Conservation (phyloP, 2,113 vertebrate genomes). For the Fukomys damarensis region DNA sequence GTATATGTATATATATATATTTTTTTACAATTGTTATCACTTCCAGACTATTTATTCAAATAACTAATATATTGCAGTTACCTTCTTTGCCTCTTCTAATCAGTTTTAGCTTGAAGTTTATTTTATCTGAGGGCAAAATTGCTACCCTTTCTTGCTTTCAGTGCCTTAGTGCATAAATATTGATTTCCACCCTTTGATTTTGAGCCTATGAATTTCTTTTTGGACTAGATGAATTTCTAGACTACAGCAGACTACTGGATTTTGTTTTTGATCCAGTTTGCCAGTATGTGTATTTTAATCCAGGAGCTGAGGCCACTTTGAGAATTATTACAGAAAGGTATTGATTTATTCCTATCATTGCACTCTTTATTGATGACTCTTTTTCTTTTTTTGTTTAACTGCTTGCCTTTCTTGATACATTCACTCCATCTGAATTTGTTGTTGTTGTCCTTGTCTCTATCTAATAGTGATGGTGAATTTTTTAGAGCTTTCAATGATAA, state of each 20-base stretch:
- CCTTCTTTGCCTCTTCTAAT: not conserved
- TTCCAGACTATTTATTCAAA: not conserved
- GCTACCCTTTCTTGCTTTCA: not conserved
- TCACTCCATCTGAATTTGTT: not conserved
- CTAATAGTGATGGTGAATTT: not conserved
- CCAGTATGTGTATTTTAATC: not conserved
- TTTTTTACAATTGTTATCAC: not conserved
- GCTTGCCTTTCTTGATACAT: not conserved
- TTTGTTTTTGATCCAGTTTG: not conserved
- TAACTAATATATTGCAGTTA: not conserved
- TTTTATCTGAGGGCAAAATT: not conserved
- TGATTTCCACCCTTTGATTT: not conserved
- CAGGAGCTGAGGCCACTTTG: not conserved
- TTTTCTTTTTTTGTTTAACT: not conserved
- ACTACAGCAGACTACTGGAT: not conserved
- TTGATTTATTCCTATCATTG: not conserved
- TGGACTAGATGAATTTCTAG: not conserved
- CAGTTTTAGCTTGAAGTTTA: not conserved
- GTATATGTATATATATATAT: too few species aligned
- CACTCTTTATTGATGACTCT: not conserved
- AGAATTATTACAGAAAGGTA: not conserved
- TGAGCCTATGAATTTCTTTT: not conserved
- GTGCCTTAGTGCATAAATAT: not conserved
- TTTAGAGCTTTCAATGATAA: not conserved
- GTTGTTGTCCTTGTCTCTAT: not conserved